Conservation (phyloP, 2,113 vertebrate genomes). For the Hymenochirus boettgeri region DNA sequence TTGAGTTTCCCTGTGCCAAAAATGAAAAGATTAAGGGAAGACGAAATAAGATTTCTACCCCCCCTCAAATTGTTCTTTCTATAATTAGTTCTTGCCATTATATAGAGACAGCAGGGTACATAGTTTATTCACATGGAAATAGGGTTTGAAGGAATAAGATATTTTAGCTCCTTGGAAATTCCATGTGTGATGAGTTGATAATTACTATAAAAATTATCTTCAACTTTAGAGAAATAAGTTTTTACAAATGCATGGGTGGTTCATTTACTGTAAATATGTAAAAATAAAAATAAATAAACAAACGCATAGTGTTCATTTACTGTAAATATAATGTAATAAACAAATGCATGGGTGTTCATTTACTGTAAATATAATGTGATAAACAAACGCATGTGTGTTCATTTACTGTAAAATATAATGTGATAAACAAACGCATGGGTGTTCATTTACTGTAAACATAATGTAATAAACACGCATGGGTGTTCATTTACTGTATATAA, state of each 20-base stretch:
- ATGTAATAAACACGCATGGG: too few relatives aligned
- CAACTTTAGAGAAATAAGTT: slow-evolving; percentile 1
- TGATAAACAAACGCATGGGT: too few relatives aligned
- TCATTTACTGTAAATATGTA: too few relatives aligned
- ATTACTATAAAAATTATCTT: slow-evolving; percentile 18
- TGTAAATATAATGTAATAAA: too few relatives aligned
- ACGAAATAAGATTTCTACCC: too few relatives aligned
- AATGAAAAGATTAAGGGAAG: not conserved
- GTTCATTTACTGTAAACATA: slow-evolving; percentile 18
- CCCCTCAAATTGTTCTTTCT: not conserved
- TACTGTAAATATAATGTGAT: slow-evolving; percentile 17
- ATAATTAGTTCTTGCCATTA: not conserved
- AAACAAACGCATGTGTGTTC: too few relatives aligned
- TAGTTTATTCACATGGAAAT: not conserved
- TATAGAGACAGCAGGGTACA: not conserved
- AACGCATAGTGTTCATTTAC: too few relatives aligned
- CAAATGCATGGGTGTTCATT: too few relatives aligned
- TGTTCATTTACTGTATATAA: too few relatives aligned
- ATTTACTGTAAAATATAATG: too few relatives aligned
- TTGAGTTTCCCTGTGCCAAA: not conserved
- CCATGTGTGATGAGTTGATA: slow-evolving; percentile 12
- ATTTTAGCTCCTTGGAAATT: slow-evolving; percentile 1
- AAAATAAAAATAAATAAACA: too few relatives aligned
- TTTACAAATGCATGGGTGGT: slow-evolving; percentile 9
- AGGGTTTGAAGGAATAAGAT: not conserved